Conservation (phyloP, 2,888 invertebrate species). For the Colostygia pectinataria region DNA sequence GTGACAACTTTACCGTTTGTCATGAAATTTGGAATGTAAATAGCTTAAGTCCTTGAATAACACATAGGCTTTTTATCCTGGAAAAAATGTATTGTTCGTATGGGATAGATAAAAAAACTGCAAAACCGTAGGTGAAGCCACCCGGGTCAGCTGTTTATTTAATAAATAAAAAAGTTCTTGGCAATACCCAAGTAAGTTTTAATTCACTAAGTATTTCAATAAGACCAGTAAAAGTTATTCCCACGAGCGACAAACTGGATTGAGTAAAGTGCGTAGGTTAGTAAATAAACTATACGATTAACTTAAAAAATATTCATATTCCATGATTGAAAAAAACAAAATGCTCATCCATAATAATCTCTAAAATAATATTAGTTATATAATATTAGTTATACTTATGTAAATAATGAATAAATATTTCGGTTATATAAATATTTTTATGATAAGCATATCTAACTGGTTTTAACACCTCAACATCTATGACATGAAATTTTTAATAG, state of each 20-base stretch:
- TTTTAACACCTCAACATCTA: neutral
- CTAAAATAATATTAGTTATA: too few species aligned
- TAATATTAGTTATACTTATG: neutral
- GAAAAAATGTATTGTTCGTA: too few species aligned
- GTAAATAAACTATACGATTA: slow-evolving; percentile 6
- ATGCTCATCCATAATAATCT: neutral
- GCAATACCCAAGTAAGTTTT: too few species aligned
- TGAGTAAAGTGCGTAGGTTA: neutral
- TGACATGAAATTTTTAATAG: slow-evolving; percentile 14
- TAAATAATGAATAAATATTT: neutral
- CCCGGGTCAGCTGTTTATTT: too few species aligned
- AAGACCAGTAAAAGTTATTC: slow-evolving; percentile 1
- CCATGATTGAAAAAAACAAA: slow-evolving; percentile 7
- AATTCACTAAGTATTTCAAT: too few species aligned
- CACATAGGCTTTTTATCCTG: too few species aligned
- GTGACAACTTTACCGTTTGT: too few species aligned
- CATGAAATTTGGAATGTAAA: too few species aligned
- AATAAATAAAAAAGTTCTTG: too few species aligned
- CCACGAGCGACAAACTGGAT: neutral
- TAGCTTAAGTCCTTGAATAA: too few species aligned
- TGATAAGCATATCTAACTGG: slow-evolving; percentile 5
- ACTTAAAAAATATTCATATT: slow-evolving; percentile 9
- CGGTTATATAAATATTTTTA: neutral
- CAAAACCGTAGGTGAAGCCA: too few species aligned
- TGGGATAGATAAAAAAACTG: too few species aligned